Base-by-base conservation (phyloP, 2,888 invertebrate species). In the Eupithecia tripunctaria region DNA sequence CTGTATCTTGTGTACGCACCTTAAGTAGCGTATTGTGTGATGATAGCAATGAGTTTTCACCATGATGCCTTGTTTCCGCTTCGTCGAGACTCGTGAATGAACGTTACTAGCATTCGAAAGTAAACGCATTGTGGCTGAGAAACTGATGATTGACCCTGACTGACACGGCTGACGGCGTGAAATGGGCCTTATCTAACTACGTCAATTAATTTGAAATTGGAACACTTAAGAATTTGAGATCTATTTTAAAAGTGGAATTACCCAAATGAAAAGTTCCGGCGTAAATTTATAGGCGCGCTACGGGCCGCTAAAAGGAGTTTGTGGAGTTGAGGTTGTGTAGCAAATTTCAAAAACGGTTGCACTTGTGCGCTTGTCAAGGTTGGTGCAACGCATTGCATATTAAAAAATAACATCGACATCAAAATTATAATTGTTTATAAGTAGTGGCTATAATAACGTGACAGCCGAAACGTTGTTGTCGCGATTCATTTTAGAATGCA, bases 91-190 rank as follows among this genome's bases (percentile, higher is more conserved):
- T 80, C 81, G 80, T 81, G 84, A 85, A 79, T 78, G 84, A 85
- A 78, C 80, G 71, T 73, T 56, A 60, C 59, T 63, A 76, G 76
- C 81, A 81, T 84, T 82, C 78, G 89, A 89, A 89, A 89, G 89
- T 90, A 87, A 89, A 86, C 81, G 79, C 80, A 81, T 80, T 83
- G 82, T 82, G 78, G 79, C 78, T 79, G 72, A 79, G 76, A 79
- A 70, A 73, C 67, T 74, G 76, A 76, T 70, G 78, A 73, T 76
- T 80, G 78, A 79, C 76, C 79, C 79, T 80, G 75, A 72, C 69
- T 72, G 69, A 75, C 75, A 69, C 41, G 65, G 62, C 70, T 64
- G 74, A 76, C 73, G 74, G 72, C 72, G 70, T 75, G 69, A 78
- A 83, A 81, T 79, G 77, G 80, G 73, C 79, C 75, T 77, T 41